These are phyloP conservation scores for Parnassius mnemosyne DNA, from an alignment of 2,888 invertebrate genomes.

Conservation along the genomic window DNA sequence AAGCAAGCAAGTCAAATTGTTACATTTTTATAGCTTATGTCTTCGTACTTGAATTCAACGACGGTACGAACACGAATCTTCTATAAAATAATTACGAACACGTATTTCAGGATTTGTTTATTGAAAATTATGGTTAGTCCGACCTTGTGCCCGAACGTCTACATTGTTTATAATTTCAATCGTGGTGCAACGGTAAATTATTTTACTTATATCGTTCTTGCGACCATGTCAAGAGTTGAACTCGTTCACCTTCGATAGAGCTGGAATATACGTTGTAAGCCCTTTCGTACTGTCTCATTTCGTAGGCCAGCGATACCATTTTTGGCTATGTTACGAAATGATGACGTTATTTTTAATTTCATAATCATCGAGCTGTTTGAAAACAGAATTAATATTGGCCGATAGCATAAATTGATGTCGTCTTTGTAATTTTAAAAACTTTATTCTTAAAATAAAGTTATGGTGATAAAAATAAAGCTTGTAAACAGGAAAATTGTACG, in stretches of 20 bases:
- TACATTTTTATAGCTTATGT: no score
- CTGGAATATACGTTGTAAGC: slow-evolving; percentile 4
- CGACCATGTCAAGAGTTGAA: slow-evolving; percentile 37
- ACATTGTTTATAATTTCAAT: slow-evolving; percentile 55
- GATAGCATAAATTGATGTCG: no score
- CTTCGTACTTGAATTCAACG: no score
- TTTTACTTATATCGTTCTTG: slow-evolving; percentile 56
- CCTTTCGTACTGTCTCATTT: slow-evolving; percentile 8
- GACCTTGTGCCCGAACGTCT: slow-evolving; percentile 53
- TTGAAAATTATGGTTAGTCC: slow-evolving; percentile 46
- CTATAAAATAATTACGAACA: slow-evolving; percentile 17
- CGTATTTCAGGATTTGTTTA: slow-evolving; percentile 37
- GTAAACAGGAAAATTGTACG: slow-evolving; percentile 32
- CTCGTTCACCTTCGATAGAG: slow-evolving; percentile 9
- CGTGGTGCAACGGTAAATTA: slow-evolving; percentile 59
- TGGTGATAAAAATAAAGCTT: neutral
- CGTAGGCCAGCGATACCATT: slow-evolving; percentile 22
- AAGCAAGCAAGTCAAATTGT: no score
- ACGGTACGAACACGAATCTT: slow-evolving; percentile 1
- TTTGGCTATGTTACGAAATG: slow-evolving; percentile 30
- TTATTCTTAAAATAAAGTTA: no score
- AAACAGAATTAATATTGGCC: no score
- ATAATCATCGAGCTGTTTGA: no score
- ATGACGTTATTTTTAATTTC: slow-evolving; percentile 17
- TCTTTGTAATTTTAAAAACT: no score